Conservation (phyloP, 2,113 vertebrate species). For the Nannospalax galili region DNA sequence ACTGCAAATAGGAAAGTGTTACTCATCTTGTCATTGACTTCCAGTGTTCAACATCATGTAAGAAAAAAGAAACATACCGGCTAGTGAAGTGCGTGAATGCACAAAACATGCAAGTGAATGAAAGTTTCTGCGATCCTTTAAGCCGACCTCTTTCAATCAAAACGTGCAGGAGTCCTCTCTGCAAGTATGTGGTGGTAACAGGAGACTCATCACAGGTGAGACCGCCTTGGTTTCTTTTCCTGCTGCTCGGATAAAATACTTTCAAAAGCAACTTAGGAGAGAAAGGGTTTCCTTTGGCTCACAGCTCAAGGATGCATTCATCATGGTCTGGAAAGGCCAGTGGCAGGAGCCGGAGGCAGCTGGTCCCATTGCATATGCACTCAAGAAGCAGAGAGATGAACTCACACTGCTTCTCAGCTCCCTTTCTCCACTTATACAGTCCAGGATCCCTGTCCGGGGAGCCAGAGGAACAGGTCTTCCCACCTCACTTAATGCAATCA, state of each 20-base stretch:
- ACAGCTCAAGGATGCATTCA: too few species aligned
- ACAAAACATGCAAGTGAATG: conserved; percentile 84
- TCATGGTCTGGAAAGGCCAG: too few species aligned
- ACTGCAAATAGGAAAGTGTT: neutral
- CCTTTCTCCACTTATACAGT: too few species aligned
- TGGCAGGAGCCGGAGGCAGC: too few species aligned
- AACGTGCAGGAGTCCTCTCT: conserved; percentile 85
- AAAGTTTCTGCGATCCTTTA: conserved; percentile 87
- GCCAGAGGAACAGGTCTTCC: too few species aligned
- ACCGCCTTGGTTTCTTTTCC: neutral
- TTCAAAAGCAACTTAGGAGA: neutral
- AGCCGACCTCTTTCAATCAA: conserved; percentile 85
- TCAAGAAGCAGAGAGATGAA: too few species aligned
- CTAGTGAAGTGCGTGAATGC: conserved; percentile 88
- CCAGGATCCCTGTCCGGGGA: too few species aligned
- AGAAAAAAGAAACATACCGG: conserved; percentile 84
- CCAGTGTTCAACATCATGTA: conserved; percentile 91
- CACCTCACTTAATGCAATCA: too few species aligned
- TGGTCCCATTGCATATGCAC: too few species aligned
- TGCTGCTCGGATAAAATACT: neutral
- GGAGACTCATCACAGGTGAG: conserved; percentile 92
- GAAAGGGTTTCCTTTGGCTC: too few species aligned
- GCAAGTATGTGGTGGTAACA: conserved; percentile 89
- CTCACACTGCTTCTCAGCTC: too few species aligned
- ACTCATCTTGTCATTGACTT: conserved; percentile 48